Base-by-base conservation (phyloP, 2,113 vertebrate genomes). In the Paratilapia polleni region DNA sequence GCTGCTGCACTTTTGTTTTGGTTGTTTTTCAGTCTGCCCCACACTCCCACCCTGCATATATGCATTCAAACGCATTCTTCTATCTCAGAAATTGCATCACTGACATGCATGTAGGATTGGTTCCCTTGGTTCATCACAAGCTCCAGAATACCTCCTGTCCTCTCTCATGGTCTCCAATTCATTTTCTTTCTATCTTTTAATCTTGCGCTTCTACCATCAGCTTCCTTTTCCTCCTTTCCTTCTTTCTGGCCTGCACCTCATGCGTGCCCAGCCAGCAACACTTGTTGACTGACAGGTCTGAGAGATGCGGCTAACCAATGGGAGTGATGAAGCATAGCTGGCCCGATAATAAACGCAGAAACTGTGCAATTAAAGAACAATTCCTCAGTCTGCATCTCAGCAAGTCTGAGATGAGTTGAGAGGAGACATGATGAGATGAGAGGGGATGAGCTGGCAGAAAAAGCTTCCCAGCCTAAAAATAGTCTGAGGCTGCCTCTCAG, bases 221-320 rank as follows among this genome's bases (percentile, higher is more conserved):
- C 49, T 77, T 47, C 14, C 9, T 43, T 13, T 19, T 66, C 36
- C 70, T 34, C 13, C 4, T 57, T 84, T 36, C 13, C 14, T 17
- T 52, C 26, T 0, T 17, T 58, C 77, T 26, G 43, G 43, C 64
- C 38, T 41, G 11, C 61, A 75, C 49, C 58, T 81, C 75, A 26
- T 43, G 17, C 49, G 19, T 38, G 76, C 62, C 58, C 34, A 7
- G 60, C 80, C 63, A 41, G 26, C 47, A 66, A 2, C 43, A 34
- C 47, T 20, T 76, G 78, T 59, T 60, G 86, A 87, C 43, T 80
- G 84, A 94, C 87, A 57, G 62, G 41, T 76, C 84, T 52, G 78
- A 87, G 84, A 78, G 41, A 90, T 92, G 92, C 7, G 87, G 94
- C 91, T 94, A 93, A 91, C 92, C 92, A 80, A 81, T 83, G 43